Evolutionary conservation across 1,140 invertebrate species (phyloP).

Genomic region (Drosophila baimaii): DNA sequence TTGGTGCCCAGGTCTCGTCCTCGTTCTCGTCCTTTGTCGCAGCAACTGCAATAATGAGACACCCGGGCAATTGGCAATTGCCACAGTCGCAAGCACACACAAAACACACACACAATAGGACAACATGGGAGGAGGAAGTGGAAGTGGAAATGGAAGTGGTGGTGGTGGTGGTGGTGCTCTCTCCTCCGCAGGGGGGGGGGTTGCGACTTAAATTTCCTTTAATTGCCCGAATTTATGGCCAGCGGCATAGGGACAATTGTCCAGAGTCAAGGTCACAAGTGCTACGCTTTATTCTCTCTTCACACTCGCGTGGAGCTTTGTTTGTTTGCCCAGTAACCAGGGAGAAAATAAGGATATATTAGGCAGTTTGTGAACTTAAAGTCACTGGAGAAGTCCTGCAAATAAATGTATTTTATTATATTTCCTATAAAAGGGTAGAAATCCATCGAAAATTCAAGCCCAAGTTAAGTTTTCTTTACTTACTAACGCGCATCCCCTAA

Average conservation of each 20-base stretch:
- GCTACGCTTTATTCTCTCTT: conserved; percentile 10
- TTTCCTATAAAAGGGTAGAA: too few relatives aligned
- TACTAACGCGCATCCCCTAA: too few relatives aligned
- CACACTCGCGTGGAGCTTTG: neutral
- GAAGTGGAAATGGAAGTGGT: neutral
- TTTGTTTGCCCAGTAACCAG: neutral
- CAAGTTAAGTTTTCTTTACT: too few relatives aligned
- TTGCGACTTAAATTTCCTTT: conserved; percentile 62
- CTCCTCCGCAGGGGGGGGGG: neutral
- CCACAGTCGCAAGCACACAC: conserved; percentile 17
- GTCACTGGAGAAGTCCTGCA: too few relatives aligned
- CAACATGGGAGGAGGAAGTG: neutral
- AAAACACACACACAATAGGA: conserved; percentile 5
- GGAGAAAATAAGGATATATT: neutral
- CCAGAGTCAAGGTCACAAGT: conserved; percentile 23
- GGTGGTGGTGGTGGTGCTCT: conserved; percentile 1
- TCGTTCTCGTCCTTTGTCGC: neutral
- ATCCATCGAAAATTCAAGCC: too few relatives aligned
- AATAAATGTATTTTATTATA: too few relatives aligned
- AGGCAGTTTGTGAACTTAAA: neutral
- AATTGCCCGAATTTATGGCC: conserved; percentile 74
- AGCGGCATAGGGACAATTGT: conserved; percentile 51
- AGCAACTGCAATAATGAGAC: conserved; percentile 66
- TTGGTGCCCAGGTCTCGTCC: too few relatives aligned
- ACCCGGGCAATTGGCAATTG: conserved; percentile 56